Percentiles rank a stretch among this genome's conserved stretches.
phyloP scores from a whole-genome alignment of 2,797 vertebrate genomes.

The Luscinia megarhynchos region DNA sequence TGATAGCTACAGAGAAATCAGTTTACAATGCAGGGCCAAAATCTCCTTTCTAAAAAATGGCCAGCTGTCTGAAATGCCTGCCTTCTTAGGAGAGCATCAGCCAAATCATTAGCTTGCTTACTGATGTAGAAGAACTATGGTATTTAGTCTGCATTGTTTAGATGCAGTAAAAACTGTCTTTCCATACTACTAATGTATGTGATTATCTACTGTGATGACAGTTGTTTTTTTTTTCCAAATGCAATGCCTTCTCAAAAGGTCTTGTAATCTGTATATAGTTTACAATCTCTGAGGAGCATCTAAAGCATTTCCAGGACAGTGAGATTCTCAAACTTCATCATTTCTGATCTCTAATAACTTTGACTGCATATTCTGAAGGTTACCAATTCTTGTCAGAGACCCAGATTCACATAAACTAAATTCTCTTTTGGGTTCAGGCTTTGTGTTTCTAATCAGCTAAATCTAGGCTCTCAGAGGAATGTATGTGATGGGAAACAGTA shows the following conservation, averaged over 20 bases:
- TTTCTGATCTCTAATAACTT: background rate
- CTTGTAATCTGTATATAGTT: background rate
- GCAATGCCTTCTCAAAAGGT: background rate
- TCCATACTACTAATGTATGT: background rate
- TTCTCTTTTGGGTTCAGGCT: background rate
- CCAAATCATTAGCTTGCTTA: background rate
- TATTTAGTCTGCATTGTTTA: background rate
- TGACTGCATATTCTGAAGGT: background rate
- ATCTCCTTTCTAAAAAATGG: background rate
- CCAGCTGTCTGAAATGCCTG: background rate
- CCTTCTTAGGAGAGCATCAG: background rate
- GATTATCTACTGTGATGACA: background rate
- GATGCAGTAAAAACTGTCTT: background rate
- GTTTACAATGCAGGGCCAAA: background rate
- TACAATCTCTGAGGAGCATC: background rate
- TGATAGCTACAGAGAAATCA: background rate
- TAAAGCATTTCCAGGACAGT: background rate
- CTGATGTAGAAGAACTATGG: background rate
- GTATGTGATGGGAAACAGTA: background rate
- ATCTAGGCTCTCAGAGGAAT: background rate
- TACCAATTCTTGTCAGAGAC: background rate
- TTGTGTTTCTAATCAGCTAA: background rate
- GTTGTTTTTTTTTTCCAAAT: background rate
- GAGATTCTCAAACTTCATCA: background rate
- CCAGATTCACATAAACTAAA: background rate